Conservation (phyloP, 2,797 vertebrate species). For the Tarsius wallacei region DNA sequence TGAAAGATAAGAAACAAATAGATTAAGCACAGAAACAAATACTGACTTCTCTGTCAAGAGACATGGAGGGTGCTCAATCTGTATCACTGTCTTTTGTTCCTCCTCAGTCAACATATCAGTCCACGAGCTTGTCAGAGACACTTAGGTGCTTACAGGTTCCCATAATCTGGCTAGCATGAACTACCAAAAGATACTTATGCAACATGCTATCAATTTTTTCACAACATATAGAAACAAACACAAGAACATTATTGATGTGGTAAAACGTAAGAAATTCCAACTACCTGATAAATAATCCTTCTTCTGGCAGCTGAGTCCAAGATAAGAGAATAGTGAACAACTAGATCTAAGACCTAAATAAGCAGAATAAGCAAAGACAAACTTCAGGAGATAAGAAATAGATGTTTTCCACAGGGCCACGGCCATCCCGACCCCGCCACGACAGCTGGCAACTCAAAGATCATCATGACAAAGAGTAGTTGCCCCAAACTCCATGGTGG, state of each 20-base stretch:
- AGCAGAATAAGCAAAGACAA: constrained; percentile 41
- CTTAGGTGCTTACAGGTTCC: neutral
- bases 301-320: neutral
- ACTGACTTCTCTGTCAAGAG: neutral
- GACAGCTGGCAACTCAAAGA: neutral
- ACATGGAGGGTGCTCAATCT: neutral
- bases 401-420: neutral
- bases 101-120: neutral
- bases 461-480: neutral
- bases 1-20: neutral
- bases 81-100: neutral
- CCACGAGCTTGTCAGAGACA: neutral
- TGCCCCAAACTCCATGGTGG: neutral
- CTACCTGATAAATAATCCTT: constrained; percentile 3
- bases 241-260: neutral
- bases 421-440: neutral
- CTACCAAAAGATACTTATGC: constrained; percentile 13
- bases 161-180: neutral
- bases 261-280: constrained; percentile 16
- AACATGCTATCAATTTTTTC: neutral
- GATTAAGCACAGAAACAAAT: neutral
- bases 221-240: constrained; percentile 35
- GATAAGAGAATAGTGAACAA: neutral
- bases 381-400: constrained; percentile 33
- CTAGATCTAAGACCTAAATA: neutral